phyloP scores from a whole-genome alignment of 2,797 vertebrate species.

The Rhabdophis nuchalis region DNA sequence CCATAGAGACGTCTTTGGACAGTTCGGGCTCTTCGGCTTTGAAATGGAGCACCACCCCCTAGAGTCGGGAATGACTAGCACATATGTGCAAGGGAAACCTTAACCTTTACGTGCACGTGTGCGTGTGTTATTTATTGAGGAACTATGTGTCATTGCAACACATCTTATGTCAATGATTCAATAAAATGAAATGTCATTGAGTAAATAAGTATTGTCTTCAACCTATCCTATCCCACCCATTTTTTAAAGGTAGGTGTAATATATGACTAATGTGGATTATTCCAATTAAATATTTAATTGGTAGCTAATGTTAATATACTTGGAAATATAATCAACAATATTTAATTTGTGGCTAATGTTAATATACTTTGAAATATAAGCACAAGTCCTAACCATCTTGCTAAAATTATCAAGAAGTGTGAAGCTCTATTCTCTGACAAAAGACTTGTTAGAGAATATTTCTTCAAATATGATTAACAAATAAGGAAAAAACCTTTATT shows the following conservation, averaged over 20 bases:
- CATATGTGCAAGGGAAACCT: too few relatives aligned
- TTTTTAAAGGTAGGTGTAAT: neutral
- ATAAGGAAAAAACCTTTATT: neutral
- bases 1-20: too few relatives aligned
- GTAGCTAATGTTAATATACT: neutral
- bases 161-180: neutral
- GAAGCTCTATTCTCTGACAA: neutral
- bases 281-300: neutral
- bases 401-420: neutral
- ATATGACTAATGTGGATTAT: neutral
- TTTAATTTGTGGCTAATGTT: neutral
- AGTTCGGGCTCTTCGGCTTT: too few relatives aligned
- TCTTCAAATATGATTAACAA: neutral
- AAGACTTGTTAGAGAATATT: neutral
- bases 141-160: neutral
- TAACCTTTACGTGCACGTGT: too few relatives aligned
- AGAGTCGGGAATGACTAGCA: too few relatives aligned
- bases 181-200: neutral
- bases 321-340: neutral
- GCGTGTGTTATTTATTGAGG: neutral
- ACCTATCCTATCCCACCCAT: neutral
- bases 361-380: neutral
- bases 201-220: neutral
- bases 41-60: too few relatives aligned
- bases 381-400: neutral